phyloP scores from a whole-genome alignment of 1,140 invertebrate species.

The Notospermus geniculatus region DNA sequence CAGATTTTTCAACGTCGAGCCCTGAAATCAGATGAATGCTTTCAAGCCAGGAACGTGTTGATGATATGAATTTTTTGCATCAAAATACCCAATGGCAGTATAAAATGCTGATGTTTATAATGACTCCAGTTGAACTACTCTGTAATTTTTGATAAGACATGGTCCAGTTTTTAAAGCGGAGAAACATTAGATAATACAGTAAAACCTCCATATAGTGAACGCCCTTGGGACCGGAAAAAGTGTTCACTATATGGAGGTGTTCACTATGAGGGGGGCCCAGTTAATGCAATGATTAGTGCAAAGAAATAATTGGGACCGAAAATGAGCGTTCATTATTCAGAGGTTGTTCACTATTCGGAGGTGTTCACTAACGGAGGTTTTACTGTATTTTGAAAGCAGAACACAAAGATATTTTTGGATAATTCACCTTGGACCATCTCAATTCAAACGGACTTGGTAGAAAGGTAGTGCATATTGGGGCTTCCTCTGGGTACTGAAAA shows the following conservation, averaged over 20 bases:
- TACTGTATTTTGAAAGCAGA: not conserved
- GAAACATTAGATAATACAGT: not conserved
- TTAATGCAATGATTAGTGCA: no score
- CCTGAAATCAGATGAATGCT: constrained; percentile 1
- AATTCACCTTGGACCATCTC: constrained; percentile 29
- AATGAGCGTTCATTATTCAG: no score
- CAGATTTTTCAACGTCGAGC: constrained; percentile 19
- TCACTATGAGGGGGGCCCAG: no score
- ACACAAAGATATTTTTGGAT: not conserved
- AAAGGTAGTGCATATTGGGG: constrained; percentile 26
- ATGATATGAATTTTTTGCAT: not conserved
- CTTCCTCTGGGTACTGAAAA: constrained; percentile 26
- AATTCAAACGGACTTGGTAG: constrained; percentile 32
- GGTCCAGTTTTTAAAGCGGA: not conserved
- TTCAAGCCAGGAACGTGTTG: not conserved
- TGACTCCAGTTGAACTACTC: not conserved
- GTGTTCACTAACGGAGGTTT: not conserved
- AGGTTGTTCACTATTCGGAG: no score
- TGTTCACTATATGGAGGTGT: no score
- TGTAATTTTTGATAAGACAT: not conserved
- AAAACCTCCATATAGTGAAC: no score
- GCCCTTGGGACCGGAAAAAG: no score
- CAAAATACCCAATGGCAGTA: not conserved
- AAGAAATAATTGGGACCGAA: no score
- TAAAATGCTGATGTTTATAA: not conserved